Base-by-base conservation (phyloP, 1,140 invertebrate species). In the Rhagoletis pomonella region DNA sequence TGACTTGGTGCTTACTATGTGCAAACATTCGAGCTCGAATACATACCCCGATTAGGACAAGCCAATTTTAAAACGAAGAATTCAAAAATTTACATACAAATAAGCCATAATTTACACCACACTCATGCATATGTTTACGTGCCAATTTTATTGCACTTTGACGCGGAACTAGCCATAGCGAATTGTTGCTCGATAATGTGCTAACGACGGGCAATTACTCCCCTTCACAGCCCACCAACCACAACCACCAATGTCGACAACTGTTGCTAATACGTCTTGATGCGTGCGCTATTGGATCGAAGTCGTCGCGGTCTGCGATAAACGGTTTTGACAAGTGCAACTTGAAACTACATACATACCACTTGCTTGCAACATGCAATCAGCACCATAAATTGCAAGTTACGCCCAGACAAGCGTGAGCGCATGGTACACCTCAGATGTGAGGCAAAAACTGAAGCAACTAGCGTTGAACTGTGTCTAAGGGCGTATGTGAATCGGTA, bases 321-420 rank as follows among this genome's bases (percentile, higher is more conserved):
- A 29, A n/a, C 1, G 29, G 12, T 19, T 73, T 5, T 6, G 47
- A 10, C 10, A 39, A 42, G 10, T 10, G 39, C 2, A 73, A 17
- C 44, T 73, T 47, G 39, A 4, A 17, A 44, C 67, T 69, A 47
- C 7, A 69, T 44, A 14, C n/a, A n/a, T n/a, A n/a, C n/a, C n/a
- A n/a, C n/a, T n/a, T n/a, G n/a, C n/a, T 69, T 69, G 67, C 42
- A 69, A 44, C 67, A 47, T 69, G 42, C 12, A 69, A 69, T 69
- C 67, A 69, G 67, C 67, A 44, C 29, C 67, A 69, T 69, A 44
- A 69, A 69, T 69, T 69, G 42, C 42, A 19, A 10, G 19, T 19
- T 65, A 42, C 4, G 67, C 67, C 67, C 19, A 6, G 64, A 0
- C 29, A 42, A 47, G 67, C 67, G 67, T 42, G 17, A 12, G 17